phyloP scores from a whole-genome alignment of 2,888 invertebrate species.

The Opisthograptis luteolata region DNA sequence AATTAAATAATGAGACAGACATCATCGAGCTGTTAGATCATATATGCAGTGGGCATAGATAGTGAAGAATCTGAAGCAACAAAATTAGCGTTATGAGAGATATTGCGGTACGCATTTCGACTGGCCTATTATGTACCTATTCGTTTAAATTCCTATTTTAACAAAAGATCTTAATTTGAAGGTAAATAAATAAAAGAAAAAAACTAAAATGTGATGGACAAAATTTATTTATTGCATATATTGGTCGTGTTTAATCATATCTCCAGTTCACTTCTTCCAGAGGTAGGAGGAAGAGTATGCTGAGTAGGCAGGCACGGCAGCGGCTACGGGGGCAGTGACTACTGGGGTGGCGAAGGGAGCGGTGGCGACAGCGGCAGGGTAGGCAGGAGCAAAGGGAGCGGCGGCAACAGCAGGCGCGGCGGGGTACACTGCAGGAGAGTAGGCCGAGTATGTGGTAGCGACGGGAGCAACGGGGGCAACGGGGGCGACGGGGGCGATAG shows the following conservation, averaged over 20 bases:
- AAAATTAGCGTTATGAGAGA: no score
- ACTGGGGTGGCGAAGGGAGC: conserved; percentile 2
- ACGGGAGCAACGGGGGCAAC: conserved; percentile 16
- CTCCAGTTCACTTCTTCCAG: conserved; percentile 26
- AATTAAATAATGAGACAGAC: no score
- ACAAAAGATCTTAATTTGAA: no score
- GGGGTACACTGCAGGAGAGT: conserved; percentile 8
- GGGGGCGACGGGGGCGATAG: neutral
- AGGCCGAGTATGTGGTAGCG: neutral
- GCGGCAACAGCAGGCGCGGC: conserved; percentile 1
- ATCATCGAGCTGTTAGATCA: no score
- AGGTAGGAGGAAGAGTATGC: conserved; percentile 13
- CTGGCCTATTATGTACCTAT: no score
- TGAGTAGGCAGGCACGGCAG: conserved; percentile 9
- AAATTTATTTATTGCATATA: conserved; percentile 17
- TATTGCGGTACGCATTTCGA: no score
- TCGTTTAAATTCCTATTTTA: no score
- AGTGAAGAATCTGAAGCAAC: no score
- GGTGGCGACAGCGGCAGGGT: conserved; percentile 1
- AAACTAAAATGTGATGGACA: conserved; percentile 3
- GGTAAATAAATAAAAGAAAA: conserved; percentile 2
- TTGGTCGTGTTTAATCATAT: no score
- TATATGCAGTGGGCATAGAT: no score
- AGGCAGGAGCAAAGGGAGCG: conserved; percentile 7
- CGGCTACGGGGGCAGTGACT: conserved; percentile 3